phyloP scores from a whole-genome alignment of 2,797 vertebrate genomes.

The Mormyrus proboscirostris region DNA sequence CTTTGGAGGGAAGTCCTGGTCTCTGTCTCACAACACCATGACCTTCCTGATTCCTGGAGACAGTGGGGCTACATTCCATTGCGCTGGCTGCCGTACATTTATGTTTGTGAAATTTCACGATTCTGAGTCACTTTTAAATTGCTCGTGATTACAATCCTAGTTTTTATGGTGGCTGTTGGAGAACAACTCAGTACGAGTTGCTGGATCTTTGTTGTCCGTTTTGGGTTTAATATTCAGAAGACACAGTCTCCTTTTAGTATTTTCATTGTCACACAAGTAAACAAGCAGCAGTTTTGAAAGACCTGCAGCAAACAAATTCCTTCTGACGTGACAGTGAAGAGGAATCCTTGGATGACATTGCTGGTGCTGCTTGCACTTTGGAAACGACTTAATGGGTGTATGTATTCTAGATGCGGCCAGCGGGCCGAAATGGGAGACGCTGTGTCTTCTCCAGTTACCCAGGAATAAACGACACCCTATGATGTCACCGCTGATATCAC shows the following conservation, averaged over 20 bases:
- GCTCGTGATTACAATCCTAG: neutral
- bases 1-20: neutral
- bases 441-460: neutral
- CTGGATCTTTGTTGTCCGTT: neutral
- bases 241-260: neutral
- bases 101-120: neutral
- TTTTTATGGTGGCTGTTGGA: neutral
- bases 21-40: neutral
- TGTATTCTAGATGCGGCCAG: neutral
- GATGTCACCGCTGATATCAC: conserved; percentile 1
- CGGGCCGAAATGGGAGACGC: neutral
- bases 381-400: neutral
- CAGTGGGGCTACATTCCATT: neutral
- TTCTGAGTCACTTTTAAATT: neutral
- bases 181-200: neutral
- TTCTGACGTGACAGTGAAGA: neutral
- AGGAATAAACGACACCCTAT: neutral
- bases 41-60: neutral
- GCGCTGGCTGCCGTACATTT: neutral
- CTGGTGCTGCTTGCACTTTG: neutral
- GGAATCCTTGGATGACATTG: neutral
- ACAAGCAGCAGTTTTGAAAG: neutral
- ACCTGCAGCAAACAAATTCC: neutral
- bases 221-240: neutral
- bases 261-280: neutral